Evolutionary conservation across 2,888 invertebrate genomes (phyloP).

Genomic region (Steromphala cineraria): DNA sequence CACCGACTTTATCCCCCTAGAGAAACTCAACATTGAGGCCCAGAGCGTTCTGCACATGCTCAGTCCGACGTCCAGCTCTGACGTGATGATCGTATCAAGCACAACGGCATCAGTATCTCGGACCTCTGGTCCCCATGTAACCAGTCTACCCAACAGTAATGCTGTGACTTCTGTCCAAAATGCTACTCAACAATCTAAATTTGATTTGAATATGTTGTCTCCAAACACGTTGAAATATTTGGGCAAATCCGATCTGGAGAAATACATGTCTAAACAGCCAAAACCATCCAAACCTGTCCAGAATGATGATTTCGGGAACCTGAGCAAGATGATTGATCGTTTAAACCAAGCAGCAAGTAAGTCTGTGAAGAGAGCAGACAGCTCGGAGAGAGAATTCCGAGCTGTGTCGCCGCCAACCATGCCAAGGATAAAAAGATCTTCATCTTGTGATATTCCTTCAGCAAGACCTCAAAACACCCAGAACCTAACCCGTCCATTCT

Average conservation of each 20-base stretch:
- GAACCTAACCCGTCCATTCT: neutral
- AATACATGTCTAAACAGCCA: slow-evolving; percentile 25
- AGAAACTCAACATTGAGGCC: slow-evolving; percentile 48
- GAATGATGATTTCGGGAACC: slow-evolving; percentile 41
- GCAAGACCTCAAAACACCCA: neutral
- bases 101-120: neutral
- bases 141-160: neutral
- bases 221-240: slow-evolving; percentile 62
- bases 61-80: neutral
- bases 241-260: slow-evolving; percentile 55
- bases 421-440: neutral
- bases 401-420: neutral
- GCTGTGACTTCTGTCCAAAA: too few relatives aligned
- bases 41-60: slow-evolving; percentile 46
- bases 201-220: slow-evolving; percentile 55
- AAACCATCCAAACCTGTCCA: neutral
- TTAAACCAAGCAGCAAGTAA: slow-evolving; percentile 66
- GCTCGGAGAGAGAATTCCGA: neutral
- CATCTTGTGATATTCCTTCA: slow-evolving; percentile 1
- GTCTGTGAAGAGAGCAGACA: neutral
- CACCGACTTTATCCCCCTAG: slow-evolving; percentile 63
- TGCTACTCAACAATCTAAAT: neutral
- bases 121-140: neutral
- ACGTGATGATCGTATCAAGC: neutral
- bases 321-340: slow-evolving; percentile 63